Percentiles rank a stretch among this genome's conserved stretches.
Conservation (phyloP, 2,797 vertebrate species). For the Podarcis lilfordi region DNA sequence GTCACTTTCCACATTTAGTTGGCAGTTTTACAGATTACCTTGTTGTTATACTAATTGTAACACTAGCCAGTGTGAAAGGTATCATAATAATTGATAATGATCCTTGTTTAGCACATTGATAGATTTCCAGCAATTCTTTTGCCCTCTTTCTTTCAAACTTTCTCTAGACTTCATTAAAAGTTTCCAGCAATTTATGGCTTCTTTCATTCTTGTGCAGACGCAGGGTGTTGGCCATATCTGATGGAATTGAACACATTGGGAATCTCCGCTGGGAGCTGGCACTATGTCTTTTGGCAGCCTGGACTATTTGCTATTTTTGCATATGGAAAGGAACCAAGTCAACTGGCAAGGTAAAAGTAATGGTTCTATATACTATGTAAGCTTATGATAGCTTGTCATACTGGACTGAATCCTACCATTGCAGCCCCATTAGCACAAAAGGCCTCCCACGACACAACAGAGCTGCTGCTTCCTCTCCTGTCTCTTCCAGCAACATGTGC, state of each 20-base stretch:
- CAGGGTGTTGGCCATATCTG: conserved; percentile 93
- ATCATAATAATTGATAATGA: background rate
- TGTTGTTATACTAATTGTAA: background rate
- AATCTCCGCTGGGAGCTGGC: conserved; percentile 95
- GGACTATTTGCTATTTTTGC: conserved; percentile 99
- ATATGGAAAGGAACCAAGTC: conserved; percentile 99
- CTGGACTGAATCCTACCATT: background rate
- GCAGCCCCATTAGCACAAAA: no score
- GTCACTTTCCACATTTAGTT: background rate
- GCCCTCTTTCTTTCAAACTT: rapidly evolving
- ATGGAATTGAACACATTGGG: conserved; percentile 95
- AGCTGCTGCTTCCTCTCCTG: no score
- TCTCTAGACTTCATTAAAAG: background rate
- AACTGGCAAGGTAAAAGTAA: conserved; percentile 91
- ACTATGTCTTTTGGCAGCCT: conserved; percentile 92
- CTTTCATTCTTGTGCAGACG: conserved; percentile 77
- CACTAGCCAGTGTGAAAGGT: background rate
- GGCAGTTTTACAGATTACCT: background rate
- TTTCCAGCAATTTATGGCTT: rapidly evolving
- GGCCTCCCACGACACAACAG: no score
- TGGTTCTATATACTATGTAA: background rate
- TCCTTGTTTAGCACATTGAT: background rate
- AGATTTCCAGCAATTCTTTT: background rate
- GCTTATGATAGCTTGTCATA: background rate
- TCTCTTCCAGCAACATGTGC: no score